Evolutionary conservation across 2,888 invertebrate species (phyloP).

Genomic region (Helicoverpa assulta): DNA sequence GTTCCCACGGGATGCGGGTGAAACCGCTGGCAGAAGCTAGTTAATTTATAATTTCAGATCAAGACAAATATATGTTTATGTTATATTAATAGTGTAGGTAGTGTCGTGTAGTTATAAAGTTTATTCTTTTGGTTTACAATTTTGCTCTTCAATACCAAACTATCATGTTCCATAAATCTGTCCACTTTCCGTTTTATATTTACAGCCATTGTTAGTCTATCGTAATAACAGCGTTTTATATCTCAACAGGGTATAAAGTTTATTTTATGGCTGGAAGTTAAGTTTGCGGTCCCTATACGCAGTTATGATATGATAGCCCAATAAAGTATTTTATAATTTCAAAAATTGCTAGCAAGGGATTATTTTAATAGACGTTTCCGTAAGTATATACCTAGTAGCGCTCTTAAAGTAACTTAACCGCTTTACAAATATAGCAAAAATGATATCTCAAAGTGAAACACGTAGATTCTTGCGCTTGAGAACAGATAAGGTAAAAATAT

Average conservation of each 20-base stretch:
- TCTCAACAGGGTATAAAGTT: constrained; percentile 56
- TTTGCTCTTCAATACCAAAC: constrained; percentile 22
- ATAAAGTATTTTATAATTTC: constrained; percentile 47
- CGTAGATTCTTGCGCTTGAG: no score
- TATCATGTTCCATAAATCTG: constrained; percentile 49
- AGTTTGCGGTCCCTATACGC: constrained; percentile 30
- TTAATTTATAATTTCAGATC: no score
- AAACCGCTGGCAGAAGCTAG: no score
- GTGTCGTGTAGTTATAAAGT: not conserved
- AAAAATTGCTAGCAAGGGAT: constrained; percentile 27
- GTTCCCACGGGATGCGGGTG: no score
- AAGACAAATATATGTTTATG: no score
- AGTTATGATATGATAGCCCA: constrained; percentile 19
- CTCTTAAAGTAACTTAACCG: no score
- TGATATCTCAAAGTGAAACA: no score
- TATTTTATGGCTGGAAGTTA: constrained; percentile 60
- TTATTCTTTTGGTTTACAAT: not conserved
- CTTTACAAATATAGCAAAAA: no score
- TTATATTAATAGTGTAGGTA: no score
- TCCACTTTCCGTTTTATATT: constrained; percentile 39
- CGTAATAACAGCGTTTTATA: constrained; percentile 59
- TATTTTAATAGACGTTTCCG: not conserved
- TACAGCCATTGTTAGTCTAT: constrained; percentile 49
- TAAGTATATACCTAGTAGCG: no score
- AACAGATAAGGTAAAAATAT: no score